Percentiles rank a stretch among this genome's conserved stretches.
phyloP scores from a whole-genome alignment of 2,888 invertebrate genomes.

The Deroplatys truncata region DNA sequence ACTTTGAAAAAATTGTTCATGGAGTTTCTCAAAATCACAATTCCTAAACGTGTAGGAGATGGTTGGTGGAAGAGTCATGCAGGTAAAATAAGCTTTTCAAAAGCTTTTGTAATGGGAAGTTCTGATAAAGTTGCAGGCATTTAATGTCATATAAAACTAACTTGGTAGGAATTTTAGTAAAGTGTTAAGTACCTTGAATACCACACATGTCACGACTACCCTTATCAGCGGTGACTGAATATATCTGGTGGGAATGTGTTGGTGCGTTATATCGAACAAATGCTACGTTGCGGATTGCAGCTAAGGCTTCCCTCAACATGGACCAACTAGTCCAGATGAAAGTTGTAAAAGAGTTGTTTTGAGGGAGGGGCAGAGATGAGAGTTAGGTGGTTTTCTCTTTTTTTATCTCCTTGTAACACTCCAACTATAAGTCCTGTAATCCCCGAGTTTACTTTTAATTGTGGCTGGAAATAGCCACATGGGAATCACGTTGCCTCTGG shows the following conservation, averaged over 20 bases:
- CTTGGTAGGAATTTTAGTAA: no score
- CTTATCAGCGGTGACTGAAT: not conserved
- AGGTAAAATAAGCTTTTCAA: no score
- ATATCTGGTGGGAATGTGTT: not conserved
- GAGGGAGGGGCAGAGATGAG: not conserved
- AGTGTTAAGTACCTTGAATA: no score
- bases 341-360: slow-evolving; percentile 8
- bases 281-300: not conserved
- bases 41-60: no score
- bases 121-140: no score
- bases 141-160: no score
- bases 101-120: no score
- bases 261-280: not conserved
- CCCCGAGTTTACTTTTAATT: slow-evolving; percentile 6
- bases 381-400: not conserved
- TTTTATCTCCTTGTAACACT: slow-evolving; percentile 7
- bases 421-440: slow-evolving; percentile 1
- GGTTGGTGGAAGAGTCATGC: no score
- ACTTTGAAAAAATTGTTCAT: no score
- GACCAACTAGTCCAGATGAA: slow-evolving; percentile 4
- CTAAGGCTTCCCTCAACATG: not conserved
- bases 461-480: not conserved
- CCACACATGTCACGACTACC: no score
- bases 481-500: not conserved
- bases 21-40: no score